phyloP scores from a whole-genome alignment of 2,113 vertebrate species.

The Cinclus cinclus region DNA sequence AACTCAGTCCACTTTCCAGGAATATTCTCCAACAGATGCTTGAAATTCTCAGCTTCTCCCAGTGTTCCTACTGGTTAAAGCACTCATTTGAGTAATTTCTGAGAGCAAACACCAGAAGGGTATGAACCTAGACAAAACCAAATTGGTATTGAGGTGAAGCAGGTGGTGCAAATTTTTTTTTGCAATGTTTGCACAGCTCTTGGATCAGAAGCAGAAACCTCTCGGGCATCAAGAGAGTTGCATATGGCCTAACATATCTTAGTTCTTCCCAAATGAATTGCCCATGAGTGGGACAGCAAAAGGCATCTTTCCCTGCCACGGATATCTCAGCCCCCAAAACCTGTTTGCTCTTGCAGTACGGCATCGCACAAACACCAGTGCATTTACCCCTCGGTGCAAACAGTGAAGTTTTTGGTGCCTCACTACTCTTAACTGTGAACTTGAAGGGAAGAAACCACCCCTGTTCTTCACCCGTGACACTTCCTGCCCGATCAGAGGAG shows the following conservation, averaged over 20 bases:
- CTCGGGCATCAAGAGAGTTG: not conserved
- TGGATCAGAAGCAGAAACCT: not conserved
- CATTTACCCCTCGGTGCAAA: not conserved
- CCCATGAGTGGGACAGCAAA: not conserved
- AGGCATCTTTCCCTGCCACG: not conserved
- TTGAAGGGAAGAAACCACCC: not conserved
- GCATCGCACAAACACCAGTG: not conserved
- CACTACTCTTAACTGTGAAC: constrained; percentile 16
- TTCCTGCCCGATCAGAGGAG: not conserved
- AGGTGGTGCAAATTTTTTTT: constrained; percentile 10
- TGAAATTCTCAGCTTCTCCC: constrained; percentile 10
- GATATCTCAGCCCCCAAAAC: not conserved
- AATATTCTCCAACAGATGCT: constrained; percentile 6
- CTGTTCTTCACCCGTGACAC: rapidly evolving
- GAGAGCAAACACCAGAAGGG: constrained; percentile 28
- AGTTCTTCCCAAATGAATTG: not conserved
- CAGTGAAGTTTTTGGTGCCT: constrained; percentile 38
- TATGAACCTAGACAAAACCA: not conserved
- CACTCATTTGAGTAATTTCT: constrained; percentile 30
- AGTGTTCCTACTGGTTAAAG: not conserved
- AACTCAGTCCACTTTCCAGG: not conserved
- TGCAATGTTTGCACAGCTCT: not conserved
- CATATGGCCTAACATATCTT: not conserved
- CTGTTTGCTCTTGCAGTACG: not conserved
- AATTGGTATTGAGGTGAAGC: not conserved